These are phyloP conservation scores for Patella pellucida DNA, from an alignment of 2,888 invertebrate species.

Conservation along the genomic window DNA sequence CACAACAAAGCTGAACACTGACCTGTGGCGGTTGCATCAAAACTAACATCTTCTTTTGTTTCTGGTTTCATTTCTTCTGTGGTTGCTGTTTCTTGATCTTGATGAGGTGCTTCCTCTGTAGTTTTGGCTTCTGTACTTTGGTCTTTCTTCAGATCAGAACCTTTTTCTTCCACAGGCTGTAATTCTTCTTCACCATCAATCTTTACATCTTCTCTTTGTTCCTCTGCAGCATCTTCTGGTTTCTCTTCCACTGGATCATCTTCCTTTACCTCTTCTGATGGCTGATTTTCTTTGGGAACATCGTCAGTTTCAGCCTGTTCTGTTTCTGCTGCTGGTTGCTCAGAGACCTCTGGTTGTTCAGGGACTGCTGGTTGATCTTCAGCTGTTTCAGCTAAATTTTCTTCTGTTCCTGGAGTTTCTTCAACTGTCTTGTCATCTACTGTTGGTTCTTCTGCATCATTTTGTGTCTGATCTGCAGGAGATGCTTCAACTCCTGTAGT, in stretches of 20 bases:
- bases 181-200: constrained; percentile 21
- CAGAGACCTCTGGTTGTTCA: background rate
- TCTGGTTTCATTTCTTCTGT: constrained; percentile 24
- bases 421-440: background rate
- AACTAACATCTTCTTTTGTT: constrained; percentile 30
- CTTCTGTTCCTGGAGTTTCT: constrained; percentile 8
- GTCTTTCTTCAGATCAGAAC: constrained; percentile 14
- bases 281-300: background rate
- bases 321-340: background rate
- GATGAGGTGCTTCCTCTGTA: constrained; percentile 24
- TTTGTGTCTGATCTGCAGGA: background rate
- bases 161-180: constrained; percentile 23
- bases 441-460: constrained; percentile 20
- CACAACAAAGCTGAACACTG: background rate
- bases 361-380: constrained; percentile 1
- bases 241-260: constrained; percentile 1
- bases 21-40: constrained; percentile 27
- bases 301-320: constrained; percentile 4
- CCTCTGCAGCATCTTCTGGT: constrained; percentile 29
- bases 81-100: constrained; percentile 21
- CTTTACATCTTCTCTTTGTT: constrained; percentile 19
- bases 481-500: background rate
- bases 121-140: constrained; percentile 25
- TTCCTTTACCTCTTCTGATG: constrained; percentile 12
- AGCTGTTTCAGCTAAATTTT: constrained; percentile 11